Percentiles rank a stretch among this genome's conserved stretches.
phyloP scores from a whole-genome alignment of 2,888 invertebrate genomes.

The Eumacrocentrus americanus region DNA sequence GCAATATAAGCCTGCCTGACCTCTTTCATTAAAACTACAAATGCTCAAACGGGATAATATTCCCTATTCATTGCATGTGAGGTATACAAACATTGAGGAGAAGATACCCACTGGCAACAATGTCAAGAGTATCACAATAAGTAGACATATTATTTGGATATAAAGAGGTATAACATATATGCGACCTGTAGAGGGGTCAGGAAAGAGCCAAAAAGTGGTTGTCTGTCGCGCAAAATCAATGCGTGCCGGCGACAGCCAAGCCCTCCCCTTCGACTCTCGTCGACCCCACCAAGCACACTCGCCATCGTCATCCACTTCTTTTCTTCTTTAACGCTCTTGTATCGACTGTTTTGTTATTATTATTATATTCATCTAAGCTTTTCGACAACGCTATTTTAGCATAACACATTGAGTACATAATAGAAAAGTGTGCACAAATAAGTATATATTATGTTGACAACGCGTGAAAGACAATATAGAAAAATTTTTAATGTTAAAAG shows the following conservation, averaged over 20 bases:
- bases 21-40: no score
- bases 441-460: background rate
- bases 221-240: constrained; percentile 60
- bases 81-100: no score
- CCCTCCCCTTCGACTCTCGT: constrained; percentile 26
- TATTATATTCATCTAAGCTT: background rate
- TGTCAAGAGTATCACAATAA: no score
- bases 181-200: background rate
- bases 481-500: background rate
- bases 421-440: background rate
- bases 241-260: constrained; percentile 56
- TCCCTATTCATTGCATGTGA: no score
- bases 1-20: no score
- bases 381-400: no score
- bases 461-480: background rate
- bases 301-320: constrained; percentile 31
- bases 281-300: constrained; percentile 31
- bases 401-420: no score
- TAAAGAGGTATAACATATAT: background rate
- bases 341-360: no score
- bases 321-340: constrained; percentile 27
- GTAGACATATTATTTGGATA: no score
- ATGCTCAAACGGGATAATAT: no score
- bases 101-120: no score
- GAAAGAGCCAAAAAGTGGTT: constrained; percentile 53